Evolutionary conservation across 1,140 invertebrate genomes (phyloP), one percentile per base, ranked within the genome.

Genomic region (Drosophila insularis): DNA sequence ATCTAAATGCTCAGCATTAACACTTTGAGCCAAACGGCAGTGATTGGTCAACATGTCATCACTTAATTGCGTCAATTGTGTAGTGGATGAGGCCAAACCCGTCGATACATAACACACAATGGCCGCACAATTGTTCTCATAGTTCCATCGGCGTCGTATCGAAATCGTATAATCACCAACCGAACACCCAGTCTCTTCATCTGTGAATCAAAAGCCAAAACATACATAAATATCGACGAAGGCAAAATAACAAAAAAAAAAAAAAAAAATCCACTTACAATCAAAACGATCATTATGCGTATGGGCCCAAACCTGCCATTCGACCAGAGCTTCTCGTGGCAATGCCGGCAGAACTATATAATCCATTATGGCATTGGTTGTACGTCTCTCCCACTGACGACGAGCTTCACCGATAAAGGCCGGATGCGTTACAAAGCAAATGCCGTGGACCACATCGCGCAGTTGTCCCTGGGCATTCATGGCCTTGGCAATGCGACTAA

Each of bases 251-350:
- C 21, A 21, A 21, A 21, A 21, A 21, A 27, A 4, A 21, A 27
- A 4, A 27, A 1, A 5, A 0, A 0, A 27, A 27, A 11, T 39
- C 2, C 4, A 27, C 94, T 94, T 93, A 97, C 96, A 97, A 91
- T 97, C 96, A 90, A 97, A 97, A 77, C 95, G 94, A 92, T 95
- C 95, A 92, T 97, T 97, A 91, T 97, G 95, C 55, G 95, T 94
- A 92, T 97, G 96, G 27, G 96, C 96, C 96, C 96, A 97, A 65
- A 97, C 96, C 90, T 97, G 97, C 97, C 97, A 98, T 92, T 98
- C 97, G 35, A 98, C 95, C 13, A 95, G 93, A n/a, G 97, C 97
- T 89, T 93, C 94, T 31, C 95, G 94, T 0, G 98, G 97, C 77
- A 98, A 92, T 63, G 93, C 94, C 13, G 95, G 94, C 71, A 98